Percentiles rank a stretch among this genome's conserved stretches.
These are phyloP conservation scores for Beaufortia kweichowensis DNA, from an alignment of 2,113 vertebrate species.

Conservation along the genomic window DNA sequence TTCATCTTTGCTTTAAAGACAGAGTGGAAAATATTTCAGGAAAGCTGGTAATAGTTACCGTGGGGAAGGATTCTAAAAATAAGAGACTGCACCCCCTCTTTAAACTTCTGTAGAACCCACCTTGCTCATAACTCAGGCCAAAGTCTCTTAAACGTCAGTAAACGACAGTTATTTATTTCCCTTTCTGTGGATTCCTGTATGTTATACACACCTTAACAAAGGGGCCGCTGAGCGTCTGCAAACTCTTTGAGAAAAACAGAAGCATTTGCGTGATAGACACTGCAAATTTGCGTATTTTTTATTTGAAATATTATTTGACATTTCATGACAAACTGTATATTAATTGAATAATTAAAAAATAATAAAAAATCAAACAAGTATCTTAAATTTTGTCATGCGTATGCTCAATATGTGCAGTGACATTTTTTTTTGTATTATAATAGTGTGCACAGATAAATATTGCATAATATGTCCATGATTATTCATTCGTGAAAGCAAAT, in stretches of 20 bases:
- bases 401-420: too few relatives aligned
- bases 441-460: too few relatives aligned
- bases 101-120: constrained; percentile 49
- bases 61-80: constrained; percentile 60
- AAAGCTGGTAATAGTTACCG: constrained; percentile 60
- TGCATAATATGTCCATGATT: too few relatives aligned
- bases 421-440: too few relatives aligned
- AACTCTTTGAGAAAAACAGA: constrained; percentile 25
- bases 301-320: too few relatives aligned
- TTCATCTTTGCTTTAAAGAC: constrained; percentile 54
- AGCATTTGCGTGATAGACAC: background rate
- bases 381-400: too few relatives aligned
- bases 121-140: constrained; percentile 56
- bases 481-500: too few relatives aligned
- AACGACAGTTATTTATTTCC: constrained; percentile 61
- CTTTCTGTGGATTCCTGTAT: constrained; percentile 51
- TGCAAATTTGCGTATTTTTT: background rate
- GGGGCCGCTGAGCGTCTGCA: constrained; percentile 39
- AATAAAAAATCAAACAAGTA: too few relatives aligned
- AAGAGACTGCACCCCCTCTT: constrained; percentile 48
- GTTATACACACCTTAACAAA: constrained; percentile 47
- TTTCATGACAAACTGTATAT: too few relatives aligned
- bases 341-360: too few relatives aligned
- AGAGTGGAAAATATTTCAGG: constrained; percentile 61
- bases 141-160: constrained; percentile 57